phyloP scores from a whole-genome alignment of 2,888 invertebrate genomes.

The Schizotus pectinicornis region DNA sequence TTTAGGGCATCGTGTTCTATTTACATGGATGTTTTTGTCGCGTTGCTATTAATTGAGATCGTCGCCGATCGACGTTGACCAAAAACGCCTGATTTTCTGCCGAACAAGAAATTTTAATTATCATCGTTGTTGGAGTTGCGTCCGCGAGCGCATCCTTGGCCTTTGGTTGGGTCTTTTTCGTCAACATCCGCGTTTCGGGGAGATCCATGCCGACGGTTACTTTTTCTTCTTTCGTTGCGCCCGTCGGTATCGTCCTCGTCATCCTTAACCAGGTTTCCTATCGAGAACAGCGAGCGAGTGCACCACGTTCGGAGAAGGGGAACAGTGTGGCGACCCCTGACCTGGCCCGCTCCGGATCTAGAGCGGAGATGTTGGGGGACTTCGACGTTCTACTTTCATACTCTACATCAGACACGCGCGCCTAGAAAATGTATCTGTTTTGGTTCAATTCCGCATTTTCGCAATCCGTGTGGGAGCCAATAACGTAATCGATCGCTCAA shows the following conservation, averaged over 20 bases:
- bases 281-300: slow-evolving; percentile 29
- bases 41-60: slow-evolving; percentile 11
- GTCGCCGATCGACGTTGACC: slow-evolving; percentile 1
- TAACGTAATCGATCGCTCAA: too few relatives aligned
- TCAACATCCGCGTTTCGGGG: too few relatives aligned
- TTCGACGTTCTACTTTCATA: slow-evolving; percentile 34
- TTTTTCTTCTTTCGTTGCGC: neutral
- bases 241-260: slow-evolving; percentile 14
- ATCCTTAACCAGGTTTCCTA: slow-evolving; percentile 30
- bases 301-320: slow-evolving; percentile 30
- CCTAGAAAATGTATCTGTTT: slow-evolving; percentile 20
- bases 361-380: slow-evolving; percentile 35
- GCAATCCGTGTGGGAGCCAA: neutral
- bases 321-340: slow-evolving; percentile 36
- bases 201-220: neutral
- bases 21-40: neutral
- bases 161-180: neutral
- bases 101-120: neutral
- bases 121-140: neutral
- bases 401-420: slow-evolving; percentile 30
- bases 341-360: slow-evolving; percentile 37
- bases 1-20: slow-evolving; percentile 10
- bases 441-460: slow-evolving; percentile 13
- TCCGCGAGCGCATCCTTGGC: neutral
- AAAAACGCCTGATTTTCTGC: neutral